Evolutionary conservation across 2,113 vertebrate species (phyloP), one percentile per base, ranked within the genome.

Genomic region (Lasiurus borealis): DNA sequence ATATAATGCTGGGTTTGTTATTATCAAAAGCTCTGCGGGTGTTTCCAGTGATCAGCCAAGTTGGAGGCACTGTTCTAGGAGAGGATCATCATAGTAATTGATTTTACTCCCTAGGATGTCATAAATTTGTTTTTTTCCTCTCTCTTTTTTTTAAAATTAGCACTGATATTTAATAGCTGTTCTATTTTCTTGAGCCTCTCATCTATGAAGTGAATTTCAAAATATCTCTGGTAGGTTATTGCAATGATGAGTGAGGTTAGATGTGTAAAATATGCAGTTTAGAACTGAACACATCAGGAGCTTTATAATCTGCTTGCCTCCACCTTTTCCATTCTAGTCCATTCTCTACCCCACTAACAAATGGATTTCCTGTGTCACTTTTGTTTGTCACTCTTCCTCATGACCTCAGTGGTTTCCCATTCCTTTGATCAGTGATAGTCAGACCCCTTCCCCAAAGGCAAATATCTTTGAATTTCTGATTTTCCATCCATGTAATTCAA

Each of bases 361-460:
- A 95, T 66, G 95, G 85, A 95, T 96, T 95, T 97, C 93, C 62
- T 64, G 62, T 29, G 62, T 64, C 62, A 64, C 27, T 54, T 90
- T 95, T 88, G 78, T 88, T 96, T 94, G 95, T 92, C 93, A 92
- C 40, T 95, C 52, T 94, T 90, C 71, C 62, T 94, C 81, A 82
- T 68, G 85, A 95, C 36, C 40, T 86, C 76, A 54, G 64, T 82
- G 69, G 15, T 76, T 91, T 93, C 68, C 64, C 57, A 46, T 82
- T 88, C 90, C 77, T 15, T 92, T 88, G 31, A 50, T 34, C 66
- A 64, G 31, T 71, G 62, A 82, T 40, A 85, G 34, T 77, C 14
- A 31, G 50, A 84, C 40, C 27, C 46, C 10, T 77, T 25, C 23
- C 80, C 64, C 46, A 85, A 77, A 96, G 82, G 36, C 75, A 96